Base-by-base conservation (phyloP, 1,140 invertebrate genomes). In the Macrostomum lignano region DNA sequence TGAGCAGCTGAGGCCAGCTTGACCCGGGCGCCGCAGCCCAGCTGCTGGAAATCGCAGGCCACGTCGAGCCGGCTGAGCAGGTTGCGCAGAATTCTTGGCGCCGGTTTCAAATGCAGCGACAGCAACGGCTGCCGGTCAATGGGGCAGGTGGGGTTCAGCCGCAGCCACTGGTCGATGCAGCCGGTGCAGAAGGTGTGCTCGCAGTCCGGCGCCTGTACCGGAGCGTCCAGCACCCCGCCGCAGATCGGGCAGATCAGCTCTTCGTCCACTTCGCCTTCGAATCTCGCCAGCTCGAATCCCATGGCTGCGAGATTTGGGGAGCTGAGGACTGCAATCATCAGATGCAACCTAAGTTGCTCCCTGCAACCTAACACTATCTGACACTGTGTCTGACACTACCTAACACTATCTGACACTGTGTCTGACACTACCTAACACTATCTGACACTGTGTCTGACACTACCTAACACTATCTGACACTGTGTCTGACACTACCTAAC, bases 121-220 rank as follows among this genome's bases (percentile, higher is more conserved):
- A 75, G 81, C 33, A 86, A 72, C 28, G 71, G 65, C 46, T 75
- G 75, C 31, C 82, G 66, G 55, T 91, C 81, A 25, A 88, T 69
- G 15, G 82, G 82, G 55, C 82, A 91, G 14, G 74, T 82, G 10
- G 74, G 75, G 48, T 84, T 77, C 24, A 75, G 64, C 31, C 70
- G 72, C 37, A 88, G 69, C 82, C 82, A 91, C 56, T 88, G 77
- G 32, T 73, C 73, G 41, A 91, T 88, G 53, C 82, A 91, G 11
- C 66, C 67, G 45, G 71, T 67, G 60, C 82, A 91, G 62, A 88
- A 88, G 36, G 79, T 78, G 63, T 91, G 81, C 54, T 91, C 82
- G 60, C 81, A 88, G 42, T 71, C 68, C 23, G 78, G 76, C 36
- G 78, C 78, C 78, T 91, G 55, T 17, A 81, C 57, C 23, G 78